Conservation (phyloP, 2,888 invertebrate species). For the Drosophila atripex region DNA sequence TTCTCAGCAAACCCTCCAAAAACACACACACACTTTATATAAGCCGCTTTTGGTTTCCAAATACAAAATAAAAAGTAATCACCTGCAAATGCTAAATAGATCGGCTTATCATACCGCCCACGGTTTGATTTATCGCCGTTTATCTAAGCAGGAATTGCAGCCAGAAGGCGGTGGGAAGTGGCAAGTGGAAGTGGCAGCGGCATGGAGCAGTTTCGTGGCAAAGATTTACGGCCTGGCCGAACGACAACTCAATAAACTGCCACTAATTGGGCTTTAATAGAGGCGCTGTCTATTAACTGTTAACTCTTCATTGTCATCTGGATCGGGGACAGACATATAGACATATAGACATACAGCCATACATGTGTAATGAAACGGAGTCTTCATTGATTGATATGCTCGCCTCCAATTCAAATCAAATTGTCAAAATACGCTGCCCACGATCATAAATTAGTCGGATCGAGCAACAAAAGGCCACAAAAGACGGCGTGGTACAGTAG, state of each 20-base stretch:
- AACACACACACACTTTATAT: constrained; percentile 21
- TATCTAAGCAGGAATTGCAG: constrained; percentile 50
- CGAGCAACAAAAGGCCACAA: constrained; percentile 45
- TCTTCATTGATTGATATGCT: constrained; percentile 62
- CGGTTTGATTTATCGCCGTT: constrained; percentile 50
- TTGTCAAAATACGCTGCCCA: constrained; percentile 69
- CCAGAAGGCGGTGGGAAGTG: constrained; percentile 23
- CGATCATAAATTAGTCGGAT: constrained; percentile 57
- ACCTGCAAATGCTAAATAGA: constrained; percentile 46
- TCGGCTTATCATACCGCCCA: constrained; percentile 45
- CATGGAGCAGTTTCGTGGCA: constrained; percentile 10
- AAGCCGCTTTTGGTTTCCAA: constrained; percentile 24
- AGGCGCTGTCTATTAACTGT: constrained; percentile 22
- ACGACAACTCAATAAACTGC: constrained; percentile 58
- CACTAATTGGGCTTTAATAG: constrained; percentile 71
- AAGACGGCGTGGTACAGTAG: constrained; percentile 57
- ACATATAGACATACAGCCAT: neutral
- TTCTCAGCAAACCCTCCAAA: constrained; percentile 22
- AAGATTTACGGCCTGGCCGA: constrained; percentile 57
- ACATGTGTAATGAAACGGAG: constrained; percentile 2
- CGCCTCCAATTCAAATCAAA: constrained; percentile 60
- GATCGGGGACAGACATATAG: constrained; percentile 10
- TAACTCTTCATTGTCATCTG: constrained; percentile 52
- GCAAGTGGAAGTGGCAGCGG: neutral
- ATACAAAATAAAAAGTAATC: constrained; percentile 23